These are phyloP conservation scores for Acrocyrtus sp. DNA, from an alignment of 2,888 invertebrate species.

Conservation along the genomic window DNA sequence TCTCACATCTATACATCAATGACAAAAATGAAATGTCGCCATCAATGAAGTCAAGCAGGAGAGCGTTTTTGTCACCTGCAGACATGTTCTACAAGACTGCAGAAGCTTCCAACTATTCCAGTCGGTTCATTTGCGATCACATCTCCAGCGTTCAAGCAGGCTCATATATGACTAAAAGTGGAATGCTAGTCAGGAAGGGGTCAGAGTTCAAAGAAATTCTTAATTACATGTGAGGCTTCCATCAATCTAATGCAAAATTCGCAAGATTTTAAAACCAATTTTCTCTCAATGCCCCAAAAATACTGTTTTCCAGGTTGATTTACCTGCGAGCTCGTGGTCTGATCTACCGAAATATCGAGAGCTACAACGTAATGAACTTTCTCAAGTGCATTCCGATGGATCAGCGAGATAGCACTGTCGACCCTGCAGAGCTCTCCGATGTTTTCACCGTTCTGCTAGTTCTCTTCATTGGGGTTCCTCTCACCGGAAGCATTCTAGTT, in stretches of 20 bases:
- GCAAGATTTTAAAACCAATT: neutral
- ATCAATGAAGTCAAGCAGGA: no score
- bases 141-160: conserved; percentile 13
- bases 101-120: conserved; percentile 26
- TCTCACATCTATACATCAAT: no score
- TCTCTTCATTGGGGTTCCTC: conserved; percentile 10
- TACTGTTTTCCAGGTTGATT: conserved; percentile 42
- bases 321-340: conserved; percentile 37
- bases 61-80: conserved; percentile 40
- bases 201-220: conserved; percentile 46
- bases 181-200: conserved; percentile 47
- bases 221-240: conserved; percentile 47
- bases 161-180: conserved; percentile 22
- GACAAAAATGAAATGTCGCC: no score
- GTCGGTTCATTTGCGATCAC: conserved; percentile 34
- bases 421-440: conserved; percentile 23
- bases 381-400: conserved; percentile 5
- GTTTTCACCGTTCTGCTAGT: conserved; percentile 27
- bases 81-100: conserved; percentile 48
- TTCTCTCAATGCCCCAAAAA: no score
- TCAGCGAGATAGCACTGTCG: neutral
- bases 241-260: neutral
- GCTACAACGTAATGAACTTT: conserved; percentile 18
- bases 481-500: no score
- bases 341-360: conserved; percentile 23